These are phyloP conservation scores for Aricia artaxerxes DNA, from an alignment of 2,888 invertebrate species.

Conservation along the genomic window DNA sequence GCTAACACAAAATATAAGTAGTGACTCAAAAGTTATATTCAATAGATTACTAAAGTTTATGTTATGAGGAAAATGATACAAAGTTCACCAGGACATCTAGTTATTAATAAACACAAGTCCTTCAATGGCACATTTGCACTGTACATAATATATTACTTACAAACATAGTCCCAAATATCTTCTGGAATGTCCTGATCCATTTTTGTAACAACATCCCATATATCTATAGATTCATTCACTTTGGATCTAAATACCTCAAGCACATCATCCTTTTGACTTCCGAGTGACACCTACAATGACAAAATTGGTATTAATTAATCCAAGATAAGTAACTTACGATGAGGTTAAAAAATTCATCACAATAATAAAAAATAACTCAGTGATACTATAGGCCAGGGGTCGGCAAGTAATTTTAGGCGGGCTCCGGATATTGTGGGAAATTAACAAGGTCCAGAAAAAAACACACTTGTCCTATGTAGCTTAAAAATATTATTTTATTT, in stretches of 20 bases:
- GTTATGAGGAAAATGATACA: too few relatives aligned
- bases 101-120: too few relatives aligned
- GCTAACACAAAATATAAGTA: too few relatives aligned
- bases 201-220: slow-evolving; percentile 70
- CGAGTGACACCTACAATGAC: slow-evolving; percentile 56
- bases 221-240: slow-evolving; percentile 52
- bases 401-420: too few relatives aligned
- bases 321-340: background rate
- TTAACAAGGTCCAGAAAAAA: too few relatives aligned
- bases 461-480: too few relatives aligned
- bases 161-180: slow-evolving; percentile 69
- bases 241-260: slow-evolving; percentile 54
- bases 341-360: background rate
- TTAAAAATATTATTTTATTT: too few relatives aligned
- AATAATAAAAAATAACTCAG: background rate
- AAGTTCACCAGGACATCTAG: too few relatives aligned
- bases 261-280: slow-evolving; percentile 50
- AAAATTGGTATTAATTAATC: background rate
- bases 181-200: slow-evolving; percentile 68
- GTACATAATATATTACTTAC: slow-evolving; percentile 50
- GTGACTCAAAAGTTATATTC: too few relatives aligned
- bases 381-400: background rate
- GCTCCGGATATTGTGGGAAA: too few relatives aligned
- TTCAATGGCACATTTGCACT: background rate
- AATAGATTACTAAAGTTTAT: too few relatives aligned